Evolutionary conservation across 2,113 vertebrate genomes (phyloP).

Genomic region (Canis aureus): DNA sequence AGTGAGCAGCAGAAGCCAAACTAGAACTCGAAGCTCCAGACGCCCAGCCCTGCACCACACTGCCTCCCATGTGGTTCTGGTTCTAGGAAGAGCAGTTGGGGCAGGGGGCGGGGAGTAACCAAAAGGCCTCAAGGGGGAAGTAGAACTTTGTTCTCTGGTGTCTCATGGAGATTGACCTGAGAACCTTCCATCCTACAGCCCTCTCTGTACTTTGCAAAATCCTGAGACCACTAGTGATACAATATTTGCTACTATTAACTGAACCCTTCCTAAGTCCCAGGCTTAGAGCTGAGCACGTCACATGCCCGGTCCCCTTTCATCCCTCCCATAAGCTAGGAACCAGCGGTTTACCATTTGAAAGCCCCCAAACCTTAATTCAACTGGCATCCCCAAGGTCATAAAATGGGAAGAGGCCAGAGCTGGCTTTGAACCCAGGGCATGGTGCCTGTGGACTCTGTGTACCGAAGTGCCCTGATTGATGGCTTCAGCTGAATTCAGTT

Average conservation of each 20-base stretch:
- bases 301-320: neutral
- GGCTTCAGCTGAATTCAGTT: neutral
- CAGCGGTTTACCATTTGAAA: neutral
- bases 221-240: neutral
- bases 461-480: fast-evolving
- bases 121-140: neutral
- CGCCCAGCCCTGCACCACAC: neutral
- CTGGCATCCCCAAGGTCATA: neutral
- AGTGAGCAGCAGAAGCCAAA: neutral
- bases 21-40: neutral
- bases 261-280: neutral
- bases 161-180: neutral
- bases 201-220: neutral
- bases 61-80: fast-evolving
- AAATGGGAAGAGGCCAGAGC: neutral
- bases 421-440: neutral
- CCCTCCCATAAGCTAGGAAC: neutral
- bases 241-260: too few species aligned
- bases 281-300: neutral
- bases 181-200: neutral
- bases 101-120: neutral
- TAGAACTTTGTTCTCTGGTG: neutral
- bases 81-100: neutral
- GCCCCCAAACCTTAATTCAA: neutral
- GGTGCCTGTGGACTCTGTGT: neutral